Conservation (phyloP, 2,797 vertebrate genomes). For the Perodicticus potto region DNA sequence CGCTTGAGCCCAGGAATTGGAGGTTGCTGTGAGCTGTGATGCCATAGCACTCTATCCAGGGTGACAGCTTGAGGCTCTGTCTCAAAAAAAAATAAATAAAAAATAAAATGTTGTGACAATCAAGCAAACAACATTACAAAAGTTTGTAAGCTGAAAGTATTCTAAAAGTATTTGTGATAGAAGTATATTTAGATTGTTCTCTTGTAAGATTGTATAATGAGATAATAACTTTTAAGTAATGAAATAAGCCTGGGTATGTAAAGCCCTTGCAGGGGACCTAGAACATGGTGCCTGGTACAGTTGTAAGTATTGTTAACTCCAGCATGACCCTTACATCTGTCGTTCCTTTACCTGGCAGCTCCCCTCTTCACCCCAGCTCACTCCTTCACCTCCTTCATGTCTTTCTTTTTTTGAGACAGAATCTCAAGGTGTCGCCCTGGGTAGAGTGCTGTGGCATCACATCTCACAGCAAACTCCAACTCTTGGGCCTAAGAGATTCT, state of each 20-base stretch:
- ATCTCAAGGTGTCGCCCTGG: too few species aligned
- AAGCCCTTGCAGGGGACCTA: neutral
- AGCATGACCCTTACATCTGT: neutral
- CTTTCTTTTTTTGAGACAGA: too few species aligned
- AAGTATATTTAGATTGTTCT: neutral
- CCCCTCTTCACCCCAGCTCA: neutral
- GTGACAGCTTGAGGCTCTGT: too few species aligned
- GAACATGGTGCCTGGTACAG: neutral
- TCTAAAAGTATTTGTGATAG: neutral
- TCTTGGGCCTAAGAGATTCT: too few species aligned
- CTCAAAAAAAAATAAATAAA: neutral
- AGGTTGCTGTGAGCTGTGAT: too few species aligned
- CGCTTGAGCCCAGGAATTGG: too few species aligned
- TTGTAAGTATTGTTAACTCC: neutral
- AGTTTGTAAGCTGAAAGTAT: neutral
- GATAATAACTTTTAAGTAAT: slow-evolving; percentile 15
- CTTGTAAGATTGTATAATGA: slow-evolving; percentile 10
- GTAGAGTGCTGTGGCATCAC: too few species aligned
- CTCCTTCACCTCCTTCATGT: neutral
- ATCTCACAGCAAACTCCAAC: too few species aligned
- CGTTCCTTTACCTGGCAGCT: neutral
- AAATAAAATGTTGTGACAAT: neutral
- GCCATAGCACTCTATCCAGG: too few species aligned
- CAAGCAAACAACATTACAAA: neutral
- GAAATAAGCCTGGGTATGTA: neutral